A percentile compares a stretch with the other conserved stretches of the same genome.
phyloP scores from a whole-genome alignment of 2,113 vertebrate species.

The Platichthys flesus region DNA sequence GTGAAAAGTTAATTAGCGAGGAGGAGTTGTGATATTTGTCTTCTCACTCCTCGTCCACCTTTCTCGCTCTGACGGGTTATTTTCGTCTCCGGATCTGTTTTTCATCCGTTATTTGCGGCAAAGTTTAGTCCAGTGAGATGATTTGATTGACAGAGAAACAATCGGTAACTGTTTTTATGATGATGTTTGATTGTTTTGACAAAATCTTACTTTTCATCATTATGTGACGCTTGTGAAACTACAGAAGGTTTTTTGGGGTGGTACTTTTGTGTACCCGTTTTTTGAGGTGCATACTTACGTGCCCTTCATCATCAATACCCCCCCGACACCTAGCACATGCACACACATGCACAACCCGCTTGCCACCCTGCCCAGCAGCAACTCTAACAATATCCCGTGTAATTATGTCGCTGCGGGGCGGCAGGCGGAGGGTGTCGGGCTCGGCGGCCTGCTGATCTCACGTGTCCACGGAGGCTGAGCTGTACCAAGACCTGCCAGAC shows the following conservation, averaged over 20 bases:
- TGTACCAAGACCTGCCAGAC: constrained; percentile 47
- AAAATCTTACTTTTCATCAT: background rate
- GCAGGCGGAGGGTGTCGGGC: constrained; percentile 54
- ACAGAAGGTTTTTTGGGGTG: background rate
- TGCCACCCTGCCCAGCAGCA: constrained; percentile 39
- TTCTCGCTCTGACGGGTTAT: background rate
- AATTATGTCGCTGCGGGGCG: constrained; percentile 54
- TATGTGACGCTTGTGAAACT: background rate
- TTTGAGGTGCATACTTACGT: background rate
- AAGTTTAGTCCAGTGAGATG: too few species aligned
- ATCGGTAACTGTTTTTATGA: too few species aligned
- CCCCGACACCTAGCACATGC: background rate
- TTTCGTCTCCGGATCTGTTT: background rate
- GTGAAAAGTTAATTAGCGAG: constrained; percentile 49
- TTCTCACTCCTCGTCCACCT: constrained; percentile 2
- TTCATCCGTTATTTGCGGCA: background rate
- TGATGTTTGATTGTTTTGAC: too few species aligned
- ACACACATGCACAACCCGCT: background rate
- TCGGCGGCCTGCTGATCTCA: constrained; percentile 56
- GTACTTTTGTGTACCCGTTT: background rate
- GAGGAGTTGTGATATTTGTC: constrained; percentile 37
- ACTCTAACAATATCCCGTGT: constrained; percentile 65
- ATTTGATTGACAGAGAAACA: background rate
- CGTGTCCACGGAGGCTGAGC: constrained; percentile 60
- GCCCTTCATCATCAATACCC: background rate